Evolutionary conservation across 1,140 invertebrate species (phyloP).

Genomic region (Orussus abietinus): DNA sequence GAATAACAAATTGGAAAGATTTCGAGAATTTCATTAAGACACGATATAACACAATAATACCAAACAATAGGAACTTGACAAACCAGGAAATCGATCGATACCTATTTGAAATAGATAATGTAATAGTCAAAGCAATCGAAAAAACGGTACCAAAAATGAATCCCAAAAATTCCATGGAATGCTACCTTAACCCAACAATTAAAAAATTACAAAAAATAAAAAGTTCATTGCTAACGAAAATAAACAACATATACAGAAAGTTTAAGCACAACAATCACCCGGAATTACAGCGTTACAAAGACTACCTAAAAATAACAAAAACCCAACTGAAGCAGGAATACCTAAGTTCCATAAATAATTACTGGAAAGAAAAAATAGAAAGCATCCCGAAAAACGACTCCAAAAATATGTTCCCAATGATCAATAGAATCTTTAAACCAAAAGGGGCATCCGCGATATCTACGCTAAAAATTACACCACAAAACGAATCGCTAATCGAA

Average conservation of each 20-base stretch:
- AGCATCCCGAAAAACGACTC: neutral
- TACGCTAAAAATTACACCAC: no score
- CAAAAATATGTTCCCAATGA: neutral
- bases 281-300: neutral
- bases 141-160: conserved; percentile 1
- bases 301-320: neutral
- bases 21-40: conserved; percentile 5
- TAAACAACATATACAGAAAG: conserved; percentile 11
- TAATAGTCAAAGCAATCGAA: conserved; percentile 11
- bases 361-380: conserved; percentile 2
- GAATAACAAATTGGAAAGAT: conserved; percentile 13
- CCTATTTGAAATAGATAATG: conserved; percentile 1
- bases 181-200: conserved; percentile 7
- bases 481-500: no score
- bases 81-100: conserved; percentile 11
- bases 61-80: conserved; percentile 8
- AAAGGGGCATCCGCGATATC: no score
- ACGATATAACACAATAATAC: neutral
- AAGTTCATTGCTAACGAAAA: conserved; percentile 6
- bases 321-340: neutral
- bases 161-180: conserved; percentile 1
- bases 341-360: neutral
- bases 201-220: conserved; percentile 9
- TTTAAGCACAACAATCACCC: neutral
- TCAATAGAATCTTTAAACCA: neutral